Evolutionary conservation across 1,140 invertebrate genomes (phyloP), one percentile per base, ranked within the genome.

Genomic region (Magallana ariakensis): DNA sequence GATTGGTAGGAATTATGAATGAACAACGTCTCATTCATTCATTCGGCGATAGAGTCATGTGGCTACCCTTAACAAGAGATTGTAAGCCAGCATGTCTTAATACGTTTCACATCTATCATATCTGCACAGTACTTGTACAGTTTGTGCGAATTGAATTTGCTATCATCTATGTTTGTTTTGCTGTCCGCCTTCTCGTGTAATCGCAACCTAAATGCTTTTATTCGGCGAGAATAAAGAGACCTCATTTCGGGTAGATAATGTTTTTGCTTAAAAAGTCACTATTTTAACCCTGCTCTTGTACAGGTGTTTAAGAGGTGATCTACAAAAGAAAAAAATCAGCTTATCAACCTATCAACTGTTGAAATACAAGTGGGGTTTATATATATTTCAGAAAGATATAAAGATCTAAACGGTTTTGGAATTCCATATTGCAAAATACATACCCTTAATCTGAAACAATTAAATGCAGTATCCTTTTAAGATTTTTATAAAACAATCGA

Each of bases 111-210:
- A 70, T 70, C 66, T 70, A 70, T 70, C 66, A 70, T 70, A 70
- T 70, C 66, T 70, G 22, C 66, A 70, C 66, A 70, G 22, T 70
- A 70, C 66, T 70, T 70, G 66, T 22, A 70, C 19, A 26, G 66
- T 70, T 70, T 70, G 66, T 70, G 66, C 66, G 66, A 70, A 70
- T 70, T 70, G 66, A 70, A 70, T 70, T 70, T 70, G 66, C 66
- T 70, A 70, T 70, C 66, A 70, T 70, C 9, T 26, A 26, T 70
- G 66, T 70, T 70, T 70, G 33, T 70, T 70, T 70, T 70, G 66
- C 66, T 70, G 66, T 70, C 66, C 66, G 66, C 26, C 66, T 19
- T 70, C 9, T 70, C 22, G 66, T 8, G 13, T 70, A 70, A 70
- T 70, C 66, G 7, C 22, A 70, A 26, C 22, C 66, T 26, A 70